Evolutionary conservation across 1,140 invertebrate species (phyloP).

Genomic region (Cydia strobilella): DNA sequence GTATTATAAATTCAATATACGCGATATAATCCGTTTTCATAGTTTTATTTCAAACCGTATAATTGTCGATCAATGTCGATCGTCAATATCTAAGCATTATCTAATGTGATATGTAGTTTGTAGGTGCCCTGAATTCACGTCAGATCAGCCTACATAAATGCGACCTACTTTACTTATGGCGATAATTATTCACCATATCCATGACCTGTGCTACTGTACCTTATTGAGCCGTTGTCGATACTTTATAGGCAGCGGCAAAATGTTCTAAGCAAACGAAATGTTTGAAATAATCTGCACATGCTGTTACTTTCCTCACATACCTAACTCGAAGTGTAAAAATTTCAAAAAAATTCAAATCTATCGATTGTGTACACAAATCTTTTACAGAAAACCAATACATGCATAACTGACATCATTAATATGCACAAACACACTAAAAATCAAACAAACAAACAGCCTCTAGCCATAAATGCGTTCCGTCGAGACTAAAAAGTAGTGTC

Average conservation of each 20-base stretch:
- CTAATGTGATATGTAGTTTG: neutral
- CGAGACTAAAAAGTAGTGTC: too few species aligned
- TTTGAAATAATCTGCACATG: neutral
- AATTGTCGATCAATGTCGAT: neutral
- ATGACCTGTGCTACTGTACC: neutral
- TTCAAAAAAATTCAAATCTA: too few species aligned
- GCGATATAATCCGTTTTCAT: too few species aligned
- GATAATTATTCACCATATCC: conserved; percentile 8
- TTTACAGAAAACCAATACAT: neutral
- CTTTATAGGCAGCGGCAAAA: neutral
- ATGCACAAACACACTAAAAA: too few species aligned
- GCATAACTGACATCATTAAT: too few species aligned
- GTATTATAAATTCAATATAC: too few species aligned
- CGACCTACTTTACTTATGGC: conserved; percentile 11
- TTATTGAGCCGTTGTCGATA: neutral
- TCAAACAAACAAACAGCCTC: too few species aligned
- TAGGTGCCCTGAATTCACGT: neutral
- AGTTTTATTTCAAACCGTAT: too few species aligned
- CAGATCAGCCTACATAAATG: conserved; percentile 4
- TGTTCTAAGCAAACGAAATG: neutral
- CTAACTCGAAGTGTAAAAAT: too few species aligned
- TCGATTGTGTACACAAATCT: too few species aligned
- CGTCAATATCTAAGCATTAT: neutral
- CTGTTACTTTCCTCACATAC: too few species aligned
- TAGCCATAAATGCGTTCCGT: too few species aligned